Evolutionary conservation across 2,113 vertebrate species (phyloP), one percentile per base, ranked within the genome.

Genomic region (Paradoxurus hermaphroditus): DNA sequence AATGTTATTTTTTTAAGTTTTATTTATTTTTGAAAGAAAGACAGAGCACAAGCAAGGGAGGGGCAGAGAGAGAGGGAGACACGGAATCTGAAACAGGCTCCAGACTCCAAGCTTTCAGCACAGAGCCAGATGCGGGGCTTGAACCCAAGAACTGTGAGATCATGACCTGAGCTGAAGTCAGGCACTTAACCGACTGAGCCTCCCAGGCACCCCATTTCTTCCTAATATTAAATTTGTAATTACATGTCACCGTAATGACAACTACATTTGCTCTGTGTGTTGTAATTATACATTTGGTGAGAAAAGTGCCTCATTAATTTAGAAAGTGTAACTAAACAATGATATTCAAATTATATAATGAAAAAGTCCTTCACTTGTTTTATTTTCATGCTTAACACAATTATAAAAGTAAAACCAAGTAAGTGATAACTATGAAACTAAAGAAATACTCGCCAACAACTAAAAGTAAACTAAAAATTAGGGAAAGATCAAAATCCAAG

Each of bases 221-320:
- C n/a, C n/a, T 11, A 63, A 86, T 73, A 92, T 94, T 41, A 95
- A 98, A 96, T 77, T 59, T 96, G 0, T 1, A 93, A 97, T 92
- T 95, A 87, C 62, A 86, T 90, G 67, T 90, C 62, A 72, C 34
- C n/a, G 6, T 97, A 96, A 94, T 97, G 83, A 84, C 16, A 92
- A 88, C n/a, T 75, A 89, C 7, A 87, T 91, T 96, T 10, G 31
- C 21, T 85, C 87, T 46, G 44, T 77, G 4, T 62, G 1, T 34
- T 46, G 92, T 92, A 91, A 11, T 97, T 96, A 91, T 87, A 96
- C n/a, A 77, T 65, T 70, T 89, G 39, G 10, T 13, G 18, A 77
- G 9, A 12, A 3, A 5, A 3, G 56, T 19, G 49, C 21, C 29
- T 90, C 10, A 78, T 62, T 93, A 67, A 87, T 91, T 95, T 90